phyloP scores from a whole-genome alignment of 2,888 invertebrate species.

The Celastrina argiolus region DNA sequence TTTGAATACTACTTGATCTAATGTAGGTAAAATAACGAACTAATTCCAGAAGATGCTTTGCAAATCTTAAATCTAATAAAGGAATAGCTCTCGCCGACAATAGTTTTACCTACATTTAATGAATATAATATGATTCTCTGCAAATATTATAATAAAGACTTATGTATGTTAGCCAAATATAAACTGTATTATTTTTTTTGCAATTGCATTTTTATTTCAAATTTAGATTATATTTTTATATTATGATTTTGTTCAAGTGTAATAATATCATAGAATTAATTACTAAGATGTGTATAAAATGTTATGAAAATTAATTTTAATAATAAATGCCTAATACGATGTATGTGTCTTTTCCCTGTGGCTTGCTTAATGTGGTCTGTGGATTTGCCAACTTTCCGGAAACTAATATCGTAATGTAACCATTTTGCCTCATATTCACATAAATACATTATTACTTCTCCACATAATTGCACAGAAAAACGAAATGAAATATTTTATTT shows the following conservation, averaged over 20 bases:
- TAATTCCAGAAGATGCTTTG: too few relatives aligned
- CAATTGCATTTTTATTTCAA: conserved; percentile 14
- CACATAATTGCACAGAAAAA: too few relatives aligned
- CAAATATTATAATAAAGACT: neutral
- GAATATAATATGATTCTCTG: too few relatives aligned
- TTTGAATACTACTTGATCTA: neutral
- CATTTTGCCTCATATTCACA: too few relatives aligned
- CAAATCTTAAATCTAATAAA: too few relatives aligned
- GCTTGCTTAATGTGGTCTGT: too few relatives aligned
- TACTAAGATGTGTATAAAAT: conserved; percentile 10
- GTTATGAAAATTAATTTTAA: conserved; percentile 17
- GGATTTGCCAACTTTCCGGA: too few relatives aligned
- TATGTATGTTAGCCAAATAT: neutral
- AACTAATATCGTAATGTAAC: neutral
- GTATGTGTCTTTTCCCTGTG: neutral
- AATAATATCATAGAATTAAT: neutral
- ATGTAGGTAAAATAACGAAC: neutral
- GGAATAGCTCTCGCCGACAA: too few relatives aligned
- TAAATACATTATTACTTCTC: too few relatives aligned
- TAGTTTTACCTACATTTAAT: too few relatives aligned
- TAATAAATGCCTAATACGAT: conserved; percentile 20
- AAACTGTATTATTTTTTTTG: neutral
- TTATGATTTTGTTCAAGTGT: conserved; percentile 17
- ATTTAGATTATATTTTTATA: conserved; percentile 21
- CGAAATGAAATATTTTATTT: too few relatives aligned